Conservation (phyloP, 2,113 vertebrate genomes). For the Prunella fulvescens region DNA sequence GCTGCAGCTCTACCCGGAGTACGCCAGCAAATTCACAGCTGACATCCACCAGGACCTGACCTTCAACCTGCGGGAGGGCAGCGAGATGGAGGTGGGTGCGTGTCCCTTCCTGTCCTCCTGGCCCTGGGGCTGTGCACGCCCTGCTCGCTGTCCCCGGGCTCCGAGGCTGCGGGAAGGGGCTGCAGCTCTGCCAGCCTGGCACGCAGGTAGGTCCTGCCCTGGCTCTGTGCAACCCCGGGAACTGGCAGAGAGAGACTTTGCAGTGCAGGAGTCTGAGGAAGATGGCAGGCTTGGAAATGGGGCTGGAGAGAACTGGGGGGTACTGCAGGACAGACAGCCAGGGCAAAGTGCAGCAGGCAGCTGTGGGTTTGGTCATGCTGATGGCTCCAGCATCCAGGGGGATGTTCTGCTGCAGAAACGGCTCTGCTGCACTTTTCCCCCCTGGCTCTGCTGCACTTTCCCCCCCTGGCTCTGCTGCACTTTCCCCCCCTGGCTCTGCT, state of each 20-base stretch:
- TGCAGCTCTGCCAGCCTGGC: neutral
- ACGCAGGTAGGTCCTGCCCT: neutral
- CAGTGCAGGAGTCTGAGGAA: neutral
- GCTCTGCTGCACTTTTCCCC: neutral
- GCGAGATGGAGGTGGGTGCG: slow-evolving; percentile 81
- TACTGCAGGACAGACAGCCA: fast-evolving
- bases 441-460: too few relatives aligned
- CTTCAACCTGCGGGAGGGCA: slow-evolving; percentile 92
- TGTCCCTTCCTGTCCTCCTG: neutral
- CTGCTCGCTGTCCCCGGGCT: neutral
- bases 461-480: neutral
- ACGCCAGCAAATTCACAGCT: slow-evolving; percentile 81
- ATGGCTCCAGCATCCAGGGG: neutral
- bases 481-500: neutral
- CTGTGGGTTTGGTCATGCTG: neutral
- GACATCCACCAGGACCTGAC: slow-evolving; percentile 92
- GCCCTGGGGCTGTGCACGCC: fast-evolving
- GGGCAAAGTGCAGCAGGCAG: neutral
- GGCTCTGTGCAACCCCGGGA: fast-evolving
- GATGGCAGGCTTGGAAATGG: neutral
- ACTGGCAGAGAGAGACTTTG: neutral
- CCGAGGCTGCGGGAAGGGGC: fast-evolving
- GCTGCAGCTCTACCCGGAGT: slow-evolving; percentile 90
- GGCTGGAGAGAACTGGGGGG: neutral
- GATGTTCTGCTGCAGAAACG: slow-evolving; percentile 3